Evolutionary conservation across 2,113 vertebrate species (phyloP).

Genomic region (Onychorhynchus coronatus): DNA sequence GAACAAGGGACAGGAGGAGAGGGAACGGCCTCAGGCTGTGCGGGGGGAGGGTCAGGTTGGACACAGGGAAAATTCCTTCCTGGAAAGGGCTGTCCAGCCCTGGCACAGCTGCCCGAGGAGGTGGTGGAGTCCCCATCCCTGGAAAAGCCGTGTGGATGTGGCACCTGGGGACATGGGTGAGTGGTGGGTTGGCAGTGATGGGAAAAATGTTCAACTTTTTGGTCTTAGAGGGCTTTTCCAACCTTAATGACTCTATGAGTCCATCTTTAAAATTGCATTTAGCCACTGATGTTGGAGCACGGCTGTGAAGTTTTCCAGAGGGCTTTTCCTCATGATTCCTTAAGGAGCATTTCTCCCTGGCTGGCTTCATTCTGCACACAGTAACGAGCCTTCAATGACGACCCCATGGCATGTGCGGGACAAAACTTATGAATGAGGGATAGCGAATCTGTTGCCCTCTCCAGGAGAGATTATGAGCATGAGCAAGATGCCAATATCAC

Average conservation of each 20-base stretch:
- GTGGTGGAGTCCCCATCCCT: too few species aligned
- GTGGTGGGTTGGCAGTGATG: not conserved
- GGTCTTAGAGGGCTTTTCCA: not conserved
- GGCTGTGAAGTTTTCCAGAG: not conserved
- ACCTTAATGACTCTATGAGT: not conserved
- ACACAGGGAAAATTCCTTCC: not conserved
- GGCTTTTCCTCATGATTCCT: not conserved
- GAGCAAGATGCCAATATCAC: not conserved
- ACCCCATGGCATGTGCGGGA: fast-evolving
- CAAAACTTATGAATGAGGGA: not conserved
- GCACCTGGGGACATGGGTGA: not conserved
- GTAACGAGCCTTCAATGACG: not conserved
- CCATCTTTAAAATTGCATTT: fast-evolving
- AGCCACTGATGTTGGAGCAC: fast-evolving
- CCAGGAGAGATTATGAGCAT: not conserved
- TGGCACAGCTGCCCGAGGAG: not conserved
- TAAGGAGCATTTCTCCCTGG: not conserved
- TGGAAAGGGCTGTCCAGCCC: not conserved
- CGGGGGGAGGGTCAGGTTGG: not conserved
- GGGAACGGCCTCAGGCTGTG: not conserved
- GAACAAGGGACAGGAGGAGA: not conserved
- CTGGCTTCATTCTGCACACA: not conserved
- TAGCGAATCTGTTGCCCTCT: not conserved
- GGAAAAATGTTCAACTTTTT: not conserved
- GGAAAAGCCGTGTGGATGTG: not conserved